Evolutionary conservation across 2,888 invertebrate genomes (phyloP), one percentile per base, ranked within the genome.

Genomic region (Agrilus mali): DNA sequence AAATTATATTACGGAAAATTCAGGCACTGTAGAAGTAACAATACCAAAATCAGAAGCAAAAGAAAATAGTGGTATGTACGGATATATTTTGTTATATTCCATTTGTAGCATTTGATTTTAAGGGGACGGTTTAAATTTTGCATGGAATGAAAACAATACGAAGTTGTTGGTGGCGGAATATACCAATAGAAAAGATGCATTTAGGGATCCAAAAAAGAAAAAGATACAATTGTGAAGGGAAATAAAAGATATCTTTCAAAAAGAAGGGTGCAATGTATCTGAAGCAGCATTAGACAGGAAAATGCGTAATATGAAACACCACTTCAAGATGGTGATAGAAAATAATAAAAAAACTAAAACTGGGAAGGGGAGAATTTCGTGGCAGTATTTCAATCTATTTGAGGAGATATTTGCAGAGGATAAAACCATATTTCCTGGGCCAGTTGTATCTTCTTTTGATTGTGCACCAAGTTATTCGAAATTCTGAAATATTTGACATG

Each of bases 251-350:
- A 33, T 15, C 31, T 33, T 42, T 20, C 20, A 33, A 38, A 12
- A 13, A 12, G 33, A 17, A 10, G 38, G 38, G 10, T 42, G 38
- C 13, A 12, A 14, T 12, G 32, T 42, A 6, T 33, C 14, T 33
- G 33, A 10, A 7, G 42, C 32, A 13, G 33, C 38, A n/a, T 33
- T 42, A 20, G 42, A 42, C 33, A 27, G 38, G 16, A 42, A 43
- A 35, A 35, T 43, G n/a, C 17, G 39, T 13, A 43, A 43, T 13
- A 43, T 43, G 43, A 38, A 39, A 39, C 27, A 34, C 15, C 38
- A 38, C 6, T 43, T 39, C 32, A 20, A 31, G 31, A 41, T 36
- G 2, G 36, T 36, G 7, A 6, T 33, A n/a, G 33, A n/a, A n/a
- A n/a, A n/a, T n/a, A n/a, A n/a, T n/a, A n/a, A n/a, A 40, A 20